phyloP scores from a whole-genome alignment of 2,797 vertebrate species.

The Oreonectes daqikongensis region DNA sequence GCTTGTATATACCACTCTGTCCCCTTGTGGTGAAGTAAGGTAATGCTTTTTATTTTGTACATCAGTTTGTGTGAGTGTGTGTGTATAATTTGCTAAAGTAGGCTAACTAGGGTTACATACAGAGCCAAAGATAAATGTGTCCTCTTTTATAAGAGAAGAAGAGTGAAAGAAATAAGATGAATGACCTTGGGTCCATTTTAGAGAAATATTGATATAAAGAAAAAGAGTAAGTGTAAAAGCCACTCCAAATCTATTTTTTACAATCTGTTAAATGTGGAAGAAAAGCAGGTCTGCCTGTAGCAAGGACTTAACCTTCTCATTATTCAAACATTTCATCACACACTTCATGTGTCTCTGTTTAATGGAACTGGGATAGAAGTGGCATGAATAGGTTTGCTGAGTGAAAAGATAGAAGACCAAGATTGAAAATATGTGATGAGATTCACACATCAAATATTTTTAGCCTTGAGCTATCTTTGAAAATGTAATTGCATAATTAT shows the following conservation, averaged over 20 bases:
- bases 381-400: background rate
- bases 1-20: slow-evolving; percentile 20
- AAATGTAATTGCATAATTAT: background rate
- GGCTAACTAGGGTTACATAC: slow-evolving; percentile 28
- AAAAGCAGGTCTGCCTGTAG: slow-evolving; percentile 30
- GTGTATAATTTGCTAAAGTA: background rate
- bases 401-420: background rate
- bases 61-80: background rate
- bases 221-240: background rate
- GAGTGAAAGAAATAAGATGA: background rate
- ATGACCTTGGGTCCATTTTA: slow-evolving; percentile 29
- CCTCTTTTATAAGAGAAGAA: background rate
- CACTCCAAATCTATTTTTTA: background rate
- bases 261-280: background rate
- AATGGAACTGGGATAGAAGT: background rate
- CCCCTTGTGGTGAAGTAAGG: slow-evolving; percentile 39
- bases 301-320: slow-evolving; percentile 36
- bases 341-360: background rate
- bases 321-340: slow-evolving; percentile 27
- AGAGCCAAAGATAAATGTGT: slow-evolving; percentile 20
- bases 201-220: background rate
- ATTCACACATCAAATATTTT: background rate
- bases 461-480: background rate
- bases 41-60: background rate
- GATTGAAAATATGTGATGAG: background rate